These are phyloP conservation scores for Adoxophyes honmai DNA, from an alignment of 1,140 invertebrate species.

Conservation along the genomic window DNA sequence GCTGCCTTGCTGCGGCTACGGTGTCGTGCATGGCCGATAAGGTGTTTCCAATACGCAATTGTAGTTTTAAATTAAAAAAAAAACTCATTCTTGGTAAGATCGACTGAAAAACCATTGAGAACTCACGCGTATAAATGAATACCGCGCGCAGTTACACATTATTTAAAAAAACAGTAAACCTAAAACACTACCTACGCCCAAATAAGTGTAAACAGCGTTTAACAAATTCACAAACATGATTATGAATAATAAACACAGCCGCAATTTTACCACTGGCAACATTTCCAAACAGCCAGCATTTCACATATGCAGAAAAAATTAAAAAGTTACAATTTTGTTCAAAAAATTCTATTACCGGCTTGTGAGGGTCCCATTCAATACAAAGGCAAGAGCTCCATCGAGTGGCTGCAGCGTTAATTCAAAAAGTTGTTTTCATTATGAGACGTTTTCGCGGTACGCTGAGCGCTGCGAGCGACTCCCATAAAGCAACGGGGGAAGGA, in stretches of 20 bases:
- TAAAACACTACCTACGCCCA: conserved; percentile 50
- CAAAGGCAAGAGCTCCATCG: conserved; percentile 55
- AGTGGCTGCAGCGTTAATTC: conserved; percentile 63
- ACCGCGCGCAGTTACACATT: too few relatives aligned
- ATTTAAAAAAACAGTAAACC: too few relatives aligned
- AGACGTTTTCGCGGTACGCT: conserved; percentile 52
- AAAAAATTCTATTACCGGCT: neutral
- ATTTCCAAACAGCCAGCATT: neutral
- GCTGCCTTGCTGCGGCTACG: conserved; percentile 54
- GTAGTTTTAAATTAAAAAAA: too few relatives aligned
- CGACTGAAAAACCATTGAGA: too few relatives aligned
- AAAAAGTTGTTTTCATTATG: conserved; percentile 73
- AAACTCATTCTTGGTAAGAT: too few relatives aligned
- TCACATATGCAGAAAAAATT: neutral
- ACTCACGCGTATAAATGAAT: too few relatives aligned
- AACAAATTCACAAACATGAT: conserved; percentile 33
- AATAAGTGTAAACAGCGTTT: conserved; percentile 59
- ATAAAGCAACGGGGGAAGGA: conserved; percentile 64
- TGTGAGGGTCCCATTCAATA: conserved; percentile 38
- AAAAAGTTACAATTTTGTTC: neutral
- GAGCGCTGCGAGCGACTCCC: conserved; percentile 45
- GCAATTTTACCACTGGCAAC: neutral
- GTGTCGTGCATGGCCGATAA: conserved; percentile 34
- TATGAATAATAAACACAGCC: too few relatives aligned
- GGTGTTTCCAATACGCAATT: conserved; percentile 32